Base-by-base conservation (phyloP, 2,113 vertebrate species). In the Malurus cyaneus region DNA sequence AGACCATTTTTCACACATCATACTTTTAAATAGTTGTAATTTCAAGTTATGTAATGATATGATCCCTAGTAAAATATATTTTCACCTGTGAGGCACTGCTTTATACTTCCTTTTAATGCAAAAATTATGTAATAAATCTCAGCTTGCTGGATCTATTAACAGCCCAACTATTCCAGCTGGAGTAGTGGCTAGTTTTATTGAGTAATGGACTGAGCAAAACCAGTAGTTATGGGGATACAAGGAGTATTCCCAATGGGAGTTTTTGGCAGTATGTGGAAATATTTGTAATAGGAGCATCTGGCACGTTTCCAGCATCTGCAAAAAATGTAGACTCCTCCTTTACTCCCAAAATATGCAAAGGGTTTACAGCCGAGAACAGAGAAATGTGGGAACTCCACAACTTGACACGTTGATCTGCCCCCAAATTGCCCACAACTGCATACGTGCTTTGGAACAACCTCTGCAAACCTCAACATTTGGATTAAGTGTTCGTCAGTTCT, bases 351-450 rank as follows among this genome's bases (percentile, higher is more conserved):
- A 96, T 92, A 95, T 94, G 94, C 86, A 86, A 88, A 73, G 92
- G 91, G 47, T 95, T 96, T 96, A 96, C 26, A 92, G 80, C 64
- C 0, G 77, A 96, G 95, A 96, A 96, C 84, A 96, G 95, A 96
- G 94, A 96, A 96, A 96, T 96, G 94, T 96, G 94, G 91, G 94
- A 95, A 96, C 91, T 96, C 91, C 80, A 77, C 92, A 93, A 61
- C 64, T 92, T 95, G 88, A 95, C 88, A 92, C 80, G 60, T 44
- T 95, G 88, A 94, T 95, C 94, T 0, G 0, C 73, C 92, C 86
- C 91, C 77, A 94, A 74, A 95, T 96, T 92, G 86, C 83, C 72
- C 88, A 78, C 88, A 96, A 96, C 72, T 96, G 94, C 4, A 56
- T 86, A 95, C 80, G 92, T 96, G 96, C 91, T 86, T 88, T 96